Base-by-base conservation (phyloP, 2,113 vertebrate species). In the Coryphaenoides rupestris region DNA sequence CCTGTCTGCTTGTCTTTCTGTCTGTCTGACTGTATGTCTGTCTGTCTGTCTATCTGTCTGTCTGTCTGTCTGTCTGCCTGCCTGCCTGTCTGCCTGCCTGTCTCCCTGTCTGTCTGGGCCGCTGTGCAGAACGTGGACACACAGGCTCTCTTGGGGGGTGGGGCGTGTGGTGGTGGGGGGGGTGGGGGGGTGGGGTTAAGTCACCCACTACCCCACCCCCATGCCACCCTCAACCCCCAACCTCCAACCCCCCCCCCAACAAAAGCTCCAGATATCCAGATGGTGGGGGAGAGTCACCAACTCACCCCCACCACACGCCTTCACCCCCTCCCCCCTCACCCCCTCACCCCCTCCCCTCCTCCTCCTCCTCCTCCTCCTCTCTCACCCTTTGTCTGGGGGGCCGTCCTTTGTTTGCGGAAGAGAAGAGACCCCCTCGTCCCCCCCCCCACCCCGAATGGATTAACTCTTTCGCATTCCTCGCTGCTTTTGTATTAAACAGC, bases 221-320 rank as follows among this genome's bases (percentile, higher is more conserved):
- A 69, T 57, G 75, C 81, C 67, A 66, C 61, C 71, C 59, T 6
- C 9, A 1, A 13, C 15, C 15, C 47, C 47, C 4, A 88, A 91
- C 87, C 70, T 75, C 81, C 84, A 80, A 89, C n/a, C 13, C 9
- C 3, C 47, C 15, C 15, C 47, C 47, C 4, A 88, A 91, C 87
- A 90, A 91, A 91, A 88, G 87, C 83, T 89, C 90, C 90, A 92
- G 90, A 90, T 91, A 83, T 89, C 90, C 90, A 92, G 90, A 90
- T 91, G 90, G 89, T 87, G 82, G 79, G 70, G 75, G 81, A 89
- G 85, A 88, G 86, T 82, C 82, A 83, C 78, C 86, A 82, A 79
- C 24, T 26, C 24, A 3, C 24, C 24, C 24, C 24, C 24, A 26
- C 3, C n/a, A n/a, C n/a, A n/a, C n/a, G n/a, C n/a, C n/a, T n/a